These are phyloP conservation scores for Linurgus olivaceus DNA, from an alignment of 2,797 vertebrate genomes.

Conservation along the genomic window DNA sequence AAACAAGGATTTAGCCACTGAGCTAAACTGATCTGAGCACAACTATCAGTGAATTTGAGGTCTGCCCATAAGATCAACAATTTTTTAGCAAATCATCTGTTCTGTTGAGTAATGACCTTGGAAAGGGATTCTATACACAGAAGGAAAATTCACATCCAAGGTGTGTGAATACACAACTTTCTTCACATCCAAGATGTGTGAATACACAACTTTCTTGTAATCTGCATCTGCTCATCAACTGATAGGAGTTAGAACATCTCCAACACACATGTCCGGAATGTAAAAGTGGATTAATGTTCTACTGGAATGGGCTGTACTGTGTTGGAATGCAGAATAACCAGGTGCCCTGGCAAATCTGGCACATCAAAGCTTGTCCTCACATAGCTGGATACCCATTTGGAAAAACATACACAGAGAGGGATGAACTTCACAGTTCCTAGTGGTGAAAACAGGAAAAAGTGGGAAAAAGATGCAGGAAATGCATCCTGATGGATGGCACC, in stretches of 20 bases:
- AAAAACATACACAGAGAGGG: not conserved
- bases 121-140: not conserved
- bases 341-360: not conserved
- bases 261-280: not conserved
- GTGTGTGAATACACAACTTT: not conserved
- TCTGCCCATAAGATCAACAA: not conserved
- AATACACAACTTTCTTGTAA: not conserved
- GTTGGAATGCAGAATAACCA: not conserved
- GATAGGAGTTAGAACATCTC: not conserved
- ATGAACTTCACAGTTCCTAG: not conserved
- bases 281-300: not conserved
- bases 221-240: not conserved
- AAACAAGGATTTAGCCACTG: not conserved
- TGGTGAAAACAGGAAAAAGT: not conserved
- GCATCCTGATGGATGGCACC: not conserved
- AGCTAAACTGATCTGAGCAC: not conserved
- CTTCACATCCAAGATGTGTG: not conserved
- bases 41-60: not conserved
- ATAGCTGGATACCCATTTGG: not conserved
- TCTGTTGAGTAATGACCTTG: not conserved
- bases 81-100: not conserved
- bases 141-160: not conserved
- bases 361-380: not conserved
- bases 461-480: not conserved
- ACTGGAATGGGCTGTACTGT: not conserved